Percentiles rank a stretch among this genome's conserved stretches.
Conservation (phyloP, 2,888 invertebrate genomes). For the Podotricha telesiphe region DNA sequence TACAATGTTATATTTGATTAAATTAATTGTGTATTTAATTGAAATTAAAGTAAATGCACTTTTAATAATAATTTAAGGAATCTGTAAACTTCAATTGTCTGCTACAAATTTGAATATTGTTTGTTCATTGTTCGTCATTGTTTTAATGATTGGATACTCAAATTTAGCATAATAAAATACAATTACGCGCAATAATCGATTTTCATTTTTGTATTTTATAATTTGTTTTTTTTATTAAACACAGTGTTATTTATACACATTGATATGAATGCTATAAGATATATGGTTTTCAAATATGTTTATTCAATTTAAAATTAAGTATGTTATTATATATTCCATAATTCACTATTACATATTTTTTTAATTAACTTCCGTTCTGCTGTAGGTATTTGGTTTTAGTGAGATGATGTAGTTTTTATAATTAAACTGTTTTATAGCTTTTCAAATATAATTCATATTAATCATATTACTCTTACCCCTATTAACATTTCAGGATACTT, state of each 20-base stretch:
- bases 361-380: background rate
- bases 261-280: background rate
- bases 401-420: background rate
- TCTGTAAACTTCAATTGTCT: background rate
- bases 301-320: background rate
- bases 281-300: background rate
- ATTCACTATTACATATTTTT: background rate
- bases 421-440: background rate
- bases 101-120: background rate
- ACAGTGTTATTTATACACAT: background rate
- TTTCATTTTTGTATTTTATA: background rate
- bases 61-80: background rate
- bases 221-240: no score
- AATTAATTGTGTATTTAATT: background rate
- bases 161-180: constrained; percentile 19
- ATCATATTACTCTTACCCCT: background rate
- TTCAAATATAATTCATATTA: no score
- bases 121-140: no score
- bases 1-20: background rate
- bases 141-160: constrained; percentile 2
- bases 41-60: background rate
- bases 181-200: background rate
- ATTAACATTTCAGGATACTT: background rate
- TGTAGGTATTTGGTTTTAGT: background rate
- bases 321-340: background rate